Percentiles rank a stretch among this genome's conserved stretches.
Evolutionary conservation across 1,140 invertebrate species (phyloP).

Genomic region (Drosophila auraria): DNA sequence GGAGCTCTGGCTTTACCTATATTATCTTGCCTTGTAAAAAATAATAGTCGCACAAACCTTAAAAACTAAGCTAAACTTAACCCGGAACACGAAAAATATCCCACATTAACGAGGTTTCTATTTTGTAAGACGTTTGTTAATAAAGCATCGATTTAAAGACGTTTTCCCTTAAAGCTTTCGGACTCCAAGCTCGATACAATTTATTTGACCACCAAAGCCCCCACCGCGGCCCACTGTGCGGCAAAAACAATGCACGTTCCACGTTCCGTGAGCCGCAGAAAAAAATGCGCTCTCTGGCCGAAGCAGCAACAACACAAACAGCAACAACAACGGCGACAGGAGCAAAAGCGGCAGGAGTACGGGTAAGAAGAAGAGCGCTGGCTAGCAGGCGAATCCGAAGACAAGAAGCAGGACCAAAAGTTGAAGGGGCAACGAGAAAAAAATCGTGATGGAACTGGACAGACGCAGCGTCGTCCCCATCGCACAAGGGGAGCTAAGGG

Average conservation of each 20-base stretch:
- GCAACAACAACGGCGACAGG: conserved; percentile 32
- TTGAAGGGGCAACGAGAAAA: conserved; percentile 62
- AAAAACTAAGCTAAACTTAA: no score
- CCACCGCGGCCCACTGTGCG: conserved; percentile 54
- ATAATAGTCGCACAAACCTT: background rate
- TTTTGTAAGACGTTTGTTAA: background rate
- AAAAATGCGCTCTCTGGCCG: conserved; percentile 65
- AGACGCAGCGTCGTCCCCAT: conserved; percentile 66
- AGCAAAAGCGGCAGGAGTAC: conserved; percentile 25
- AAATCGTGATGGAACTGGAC: conserved; percentile 76
- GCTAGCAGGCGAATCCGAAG: conserved; percentile 74
- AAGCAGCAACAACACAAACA: conserved; percentile 23
- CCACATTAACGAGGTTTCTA: no score
- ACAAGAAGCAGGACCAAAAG: conserved; percentile 82
- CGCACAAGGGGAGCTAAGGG: conserved; percentile 19
- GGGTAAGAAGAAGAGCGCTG: conserved; percentile 25
- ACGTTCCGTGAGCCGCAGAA: conserved; percentile 60
- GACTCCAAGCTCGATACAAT: conserved; percentile 1
- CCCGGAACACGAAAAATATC: no score
- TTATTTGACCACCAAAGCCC: background rate
- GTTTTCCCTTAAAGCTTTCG: background rate
- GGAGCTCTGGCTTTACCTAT: no score
- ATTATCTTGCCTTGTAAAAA: background rate
- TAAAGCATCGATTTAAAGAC: background rate
- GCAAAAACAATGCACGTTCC: conserved; percentile 77